These are phyloP conservation scores for Rissa tridactyla DNA, from an alignment of 2,113 vertebrate species.

Conservation along the genomic window DNA sequence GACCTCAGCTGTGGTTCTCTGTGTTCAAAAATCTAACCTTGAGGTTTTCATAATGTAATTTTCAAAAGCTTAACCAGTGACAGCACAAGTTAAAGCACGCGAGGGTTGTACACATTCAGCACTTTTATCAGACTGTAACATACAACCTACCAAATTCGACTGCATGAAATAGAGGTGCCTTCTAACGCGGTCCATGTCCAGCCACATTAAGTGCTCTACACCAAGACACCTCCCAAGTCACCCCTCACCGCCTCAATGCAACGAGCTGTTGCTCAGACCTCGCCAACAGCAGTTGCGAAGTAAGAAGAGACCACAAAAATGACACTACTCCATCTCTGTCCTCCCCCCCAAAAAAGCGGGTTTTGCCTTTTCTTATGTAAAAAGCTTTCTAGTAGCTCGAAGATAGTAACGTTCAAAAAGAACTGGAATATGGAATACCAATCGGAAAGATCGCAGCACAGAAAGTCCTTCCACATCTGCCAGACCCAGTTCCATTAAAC, in stretches of 20 bases:
- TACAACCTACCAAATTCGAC: background rate
- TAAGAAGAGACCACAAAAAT: background rate
- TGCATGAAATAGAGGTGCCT: background rate
- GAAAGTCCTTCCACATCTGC: constrained; percentile 95
- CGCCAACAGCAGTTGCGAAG: background rate
- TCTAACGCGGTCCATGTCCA: background rate
- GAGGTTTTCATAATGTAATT: background rate
- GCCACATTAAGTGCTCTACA: background rate
- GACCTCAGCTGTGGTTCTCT: background rate
- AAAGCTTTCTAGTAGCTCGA: background rate
- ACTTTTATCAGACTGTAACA: too few species aligned
- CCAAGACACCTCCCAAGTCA: background rate
- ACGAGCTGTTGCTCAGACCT: background rate
- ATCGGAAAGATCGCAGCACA: constrained; percentile 96
- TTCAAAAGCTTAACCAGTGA: background rate
- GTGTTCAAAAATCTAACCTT: background rate
- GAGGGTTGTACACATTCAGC: background rate
- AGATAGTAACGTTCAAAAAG: background rate
- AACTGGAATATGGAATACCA: constrained; percentile 80
- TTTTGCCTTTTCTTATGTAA: background rate
- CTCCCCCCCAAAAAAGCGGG: background rate
- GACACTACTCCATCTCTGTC: too few species aligned
- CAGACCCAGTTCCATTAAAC: constrained; percentile 93
- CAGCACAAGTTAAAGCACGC: background rate
- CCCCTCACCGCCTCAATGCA: background rate